Percentiles rank a stretch among this genome's conserved stretches.
Evolutionary conservation across 2,888 invertebrate genomes (phyloP).

Genomic region (Andrena fulva): DNA sequence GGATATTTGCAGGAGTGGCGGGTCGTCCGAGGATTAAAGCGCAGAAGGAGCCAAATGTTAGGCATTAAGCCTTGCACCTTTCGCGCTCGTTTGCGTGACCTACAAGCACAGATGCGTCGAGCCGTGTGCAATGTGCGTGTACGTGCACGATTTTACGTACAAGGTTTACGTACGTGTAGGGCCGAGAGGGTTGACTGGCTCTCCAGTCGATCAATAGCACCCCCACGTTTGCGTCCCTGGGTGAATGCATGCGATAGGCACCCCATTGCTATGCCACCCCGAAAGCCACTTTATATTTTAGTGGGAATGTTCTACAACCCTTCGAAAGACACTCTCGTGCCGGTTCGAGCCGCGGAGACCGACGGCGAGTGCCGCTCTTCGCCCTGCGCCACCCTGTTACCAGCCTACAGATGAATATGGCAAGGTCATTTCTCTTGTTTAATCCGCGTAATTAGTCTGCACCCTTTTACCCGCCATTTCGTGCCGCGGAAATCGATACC

Average conservation of each 20-base stretch:
- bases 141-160: constrained; percentile 70
- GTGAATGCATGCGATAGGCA: constrained; percentile 81
- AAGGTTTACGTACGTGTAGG: constrained; percentile 73
- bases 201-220: constrained; percentile 83
- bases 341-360: constrained; percentile 60
- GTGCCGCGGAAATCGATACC: constrained; percentile 7
- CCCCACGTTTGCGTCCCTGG: constrained; percentile 78
- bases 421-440: constrained; percentile 67
- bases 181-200: constrained; percentile 82
- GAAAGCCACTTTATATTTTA: constrained; percentile 84
- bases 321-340: constrained; percentile 78
- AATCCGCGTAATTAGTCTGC: constrained; percentile 64
- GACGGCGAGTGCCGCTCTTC: constrained; percentile 35
- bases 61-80: constrained; percentile 53
- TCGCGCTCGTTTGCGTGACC: constrained; percentile 62
- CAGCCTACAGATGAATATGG: constrained; percentile 47
- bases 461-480: constrained; percentile 34
- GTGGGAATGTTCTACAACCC: constrained; percentile 83
- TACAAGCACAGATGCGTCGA: constrained; percentile 64
- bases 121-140: constrained; percentile 55
- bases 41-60: constrained; percentile 52
- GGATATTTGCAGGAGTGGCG: neutral
- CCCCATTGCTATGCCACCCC: constrained; percentile 83
- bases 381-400: constrained; percentile 22
- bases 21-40: neutral